phyloP scores from a whole-genome alignment of 2,797 vertebrate species.

The Coregonus sp. region DNA sequence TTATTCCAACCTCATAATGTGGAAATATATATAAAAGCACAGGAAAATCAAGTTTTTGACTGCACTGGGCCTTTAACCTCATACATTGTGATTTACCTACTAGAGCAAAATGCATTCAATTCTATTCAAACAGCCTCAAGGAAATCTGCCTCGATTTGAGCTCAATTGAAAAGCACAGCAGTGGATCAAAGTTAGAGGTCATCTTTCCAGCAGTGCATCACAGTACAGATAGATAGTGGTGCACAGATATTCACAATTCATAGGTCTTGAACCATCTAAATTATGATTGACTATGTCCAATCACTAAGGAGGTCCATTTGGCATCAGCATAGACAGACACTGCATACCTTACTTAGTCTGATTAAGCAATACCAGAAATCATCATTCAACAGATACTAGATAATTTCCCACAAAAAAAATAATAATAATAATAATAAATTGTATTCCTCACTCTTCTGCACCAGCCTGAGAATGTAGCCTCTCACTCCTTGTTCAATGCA shows the following conservation, averaged over 20 bases:
- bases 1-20: too few relatives aligned
- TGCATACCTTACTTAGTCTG: not conserved
- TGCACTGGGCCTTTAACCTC: not conserved
- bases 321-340: constrained; percentile 3
- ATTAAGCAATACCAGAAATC: not conserved
- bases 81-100: not conserved
- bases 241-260: not conserved
- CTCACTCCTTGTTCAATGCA: constrained; percentile 23
- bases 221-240: not conserved
- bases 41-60: too few relatives aligned
- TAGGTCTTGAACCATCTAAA: constrained; percentile 1
- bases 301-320: constrained; percentile 2
- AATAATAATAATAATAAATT: not conserved
- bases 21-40: too few relatives aligned
- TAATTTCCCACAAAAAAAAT: not conserved
- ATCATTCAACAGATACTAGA: not conserved
- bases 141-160: not conserved
- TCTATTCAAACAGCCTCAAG: not conserved
- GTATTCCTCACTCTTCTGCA: not conserved
- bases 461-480: constrained; percentile 20
- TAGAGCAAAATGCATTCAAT: not conserved
- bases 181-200: not conserved
- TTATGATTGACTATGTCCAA: not conserved
- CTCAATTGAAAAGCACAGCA: not conserved
- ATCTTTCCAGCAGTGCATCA: not conserved